These are phyloP conservation scores for Sclerurus mexicanus DNA, from an alignment of 2,113 vertebrate genomes.

Conservation along the genomic window DNA sequence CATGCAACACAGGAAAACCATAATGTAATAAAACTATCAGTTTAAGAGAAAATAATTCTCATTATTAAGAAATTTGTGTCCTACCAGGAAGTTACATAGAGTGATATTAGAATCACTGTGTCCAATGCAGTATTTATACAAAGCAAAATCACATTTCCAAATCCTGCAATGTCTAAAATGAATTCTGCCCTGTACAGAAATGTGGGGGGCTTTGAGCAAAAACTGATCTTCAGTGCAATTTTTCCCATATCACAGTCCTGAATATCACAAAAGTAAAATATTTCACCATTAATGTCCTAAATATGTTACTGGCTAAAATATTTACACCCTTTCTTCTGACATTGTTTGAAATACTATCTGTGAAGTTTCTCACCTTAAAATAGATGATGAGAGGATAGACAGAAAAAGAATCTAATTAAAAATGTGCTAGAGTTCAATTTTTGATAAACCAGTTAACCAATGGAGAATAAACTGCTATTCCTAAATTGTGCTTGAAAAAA, in stretches of 20 bases:
- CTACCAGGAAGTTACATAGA: neutral
- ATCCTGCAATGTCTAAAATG: neutral
- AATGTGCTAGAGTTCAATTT: neutral
- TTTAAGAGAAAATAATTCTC: neutral
- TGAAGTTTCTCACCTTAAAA: neutral
- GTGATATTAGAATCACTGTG: neutral
- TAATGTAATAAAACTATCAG: neutral
- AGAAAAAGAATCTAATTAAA: neutral
- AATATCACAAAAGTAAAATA: neutral
- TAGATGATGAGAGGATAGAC: neutral
- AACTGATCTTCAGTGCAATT: fast-evolving
- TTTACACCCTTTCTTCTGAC: neutral
- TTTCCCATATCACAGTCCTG: neutral
- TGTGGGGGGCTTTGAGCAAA: neutral
- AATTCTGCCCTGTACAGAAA: neutral
- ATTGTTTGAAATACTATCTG: neutral
- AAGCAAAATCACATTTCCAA: neutral
- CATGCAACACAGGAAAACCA: neutral
- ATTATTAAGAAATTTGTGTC: neutral
- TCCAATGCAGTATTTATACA: neutral
- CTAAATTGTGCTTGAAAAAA: neutral
- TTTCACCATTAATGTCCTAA: neutral
- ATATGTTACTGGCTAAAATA: neutral
- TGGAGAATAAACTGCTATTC: neutral
- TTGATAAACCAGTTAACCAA: neutral